These are phyloP conservation scores for Xestia c-nigrum DNA, from an alignment of 2,888 invertebrate genomes.

Conservation along the genomic window DNA sequence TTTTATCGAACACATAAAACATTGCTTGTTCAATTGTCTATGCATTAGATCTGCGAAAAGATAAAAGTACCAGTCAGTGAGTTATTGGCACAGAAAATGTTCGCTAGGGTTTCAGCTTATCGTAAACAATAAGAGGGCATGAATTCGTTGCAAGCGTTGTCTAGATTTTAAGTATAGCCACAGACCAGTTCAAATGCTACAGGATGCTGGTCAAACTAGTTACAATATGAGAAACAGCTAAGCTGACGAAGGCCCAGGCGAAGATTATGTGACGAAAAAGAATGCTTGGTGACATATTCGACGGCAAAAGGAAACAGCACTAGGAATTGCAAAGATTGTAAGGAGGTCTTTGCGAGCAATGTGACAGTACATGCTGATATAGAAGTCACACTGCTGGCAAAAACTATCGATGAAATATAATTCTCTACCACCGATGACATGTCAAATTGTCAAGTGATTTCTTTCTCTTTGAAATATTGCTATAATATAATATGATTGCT, in stretches of 20 bases:
- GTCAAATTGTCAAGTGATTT: background rate
- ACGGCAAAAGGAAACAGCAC: background rate
- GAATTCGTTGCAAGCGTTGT: background rate
- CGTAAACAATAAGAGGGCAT: background rate
- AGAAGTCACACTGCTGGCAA: background rate
- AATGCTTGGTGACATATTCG: background rate
- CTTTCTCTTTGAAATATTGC: background rate
- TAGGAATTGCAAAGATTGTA: background rate
- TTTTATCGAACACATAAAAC: conserved; percentile 42
- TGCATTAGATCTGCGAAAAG: conserved; percentile 46
- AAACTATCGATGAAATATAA: background rate
- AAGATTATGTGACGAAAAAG: background rate
- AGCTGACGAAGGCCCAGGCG: background rate
- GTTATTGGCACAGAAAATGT: conserved; percentile 19
- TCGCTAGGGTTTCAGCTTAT: conserved; percentile 23
- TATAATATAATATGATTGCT: background rate
- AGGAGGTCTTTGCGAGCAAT: too few relatives aligned
- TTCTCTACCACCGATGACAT: background rate
- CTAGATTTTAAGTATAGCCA: background rate
- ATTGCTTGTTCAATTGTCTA: conserved; percentile 37
- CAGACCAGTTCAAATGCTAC: background rate
- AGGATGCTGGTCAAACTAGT: background rate
- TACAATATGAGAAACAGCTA: background rate
- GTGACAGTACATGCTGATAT: background rate
- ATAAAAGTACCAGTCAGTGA: conserved; percentile 43